These are phyloP conservation scores for Platyscapa corneri DNA, from an alignment of 1,140 invertebrate species.

Conservation along the genomic window DNA sequence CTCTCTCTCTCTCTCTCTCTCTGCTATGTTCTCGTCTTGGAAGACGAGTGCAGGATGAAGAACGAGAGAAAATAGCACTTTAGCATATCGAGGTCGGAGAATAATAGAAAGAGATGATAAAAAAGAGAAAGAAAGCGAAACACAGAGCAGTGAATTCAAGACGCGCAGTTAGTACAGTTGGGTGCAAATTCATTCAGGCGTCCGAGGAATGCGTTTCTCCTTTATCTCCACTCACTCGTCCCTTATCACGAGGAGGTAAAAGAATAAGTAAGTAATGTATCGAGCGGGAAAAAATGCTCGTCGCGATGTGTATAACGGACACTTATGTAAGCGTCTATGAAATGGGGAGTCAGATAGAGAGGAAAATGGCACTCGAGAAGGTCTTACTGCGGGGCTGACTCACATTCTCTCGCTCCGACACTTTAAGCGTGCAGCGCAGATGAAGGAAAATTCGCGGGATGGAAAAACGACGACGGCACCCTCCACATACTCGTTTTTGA, in stretches of 20 bases:
- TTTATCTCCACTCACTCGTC: not conserved
- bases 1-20: not conserved
- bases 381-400: constrained; percentile 9
- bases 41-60: not conserved
- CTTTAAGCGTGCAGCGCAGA: not conserved
- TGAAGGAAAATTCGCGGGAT: constrained; percentile 30
- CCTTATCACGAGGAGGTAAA: constrained; percentile 6
- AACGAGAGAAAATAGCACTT: constrained; percentile 54
- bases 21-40: not conserved
- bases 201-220: not conserved
- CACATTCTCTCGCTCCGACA: not conserved
- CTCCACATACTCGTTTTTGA: not conserved
- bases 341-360: constrained; percentile 22
- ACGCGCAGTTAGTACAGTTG: constrained; percentile 12
- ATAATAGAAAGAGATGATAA: not conserved
- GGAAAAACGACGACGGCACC: not conserved
- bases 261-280: not conserved
- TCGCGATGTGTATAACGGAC: constrained; percentile 32
- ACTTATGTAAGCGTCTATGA: constrained; percentile 38
- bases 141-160: not conserved
- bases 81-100: constrained; percentile 61
- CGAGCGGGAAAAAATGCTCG: not conserved
- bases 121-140: not conserved
- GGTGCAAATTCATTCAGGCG: constrained; percentile 26
- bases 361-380: constrained; percentile 43